Base-by-base conservation (phyloP, 1,140 invertebrate genomes). In the Gonioctena quinquepunctata region DNA sequence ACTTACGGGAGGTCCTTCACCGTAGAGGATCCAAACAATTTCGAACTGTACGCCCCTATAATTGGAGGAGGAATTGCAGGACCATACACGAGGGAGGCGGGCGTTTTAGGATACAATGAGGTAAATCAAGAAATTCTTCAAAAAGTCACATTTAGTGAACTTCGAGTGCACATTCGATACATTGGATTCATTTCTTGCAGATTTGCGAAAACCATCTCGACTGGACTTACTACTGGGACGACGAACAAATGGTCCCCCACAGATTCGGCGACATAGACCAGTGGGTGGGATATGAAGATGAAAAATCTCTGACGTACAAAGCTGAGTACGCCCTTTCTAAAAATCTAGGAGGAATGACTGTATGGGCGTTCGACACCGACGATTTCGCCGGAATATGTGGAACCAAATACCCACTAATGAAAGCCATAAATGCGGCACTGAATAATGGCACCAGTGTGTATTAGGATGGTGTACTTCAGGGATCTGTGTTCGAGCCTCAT, bases 21-120 rank as follows among this genome's bases (percentile, higher is more conserved):
- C 2, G 79, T 91, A 3, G 81, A 80, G 0, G 79, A 85, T 61
- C 68, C 84, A 1, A 81, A 80, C 2, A 76, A 85, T 18, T 84
- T 85, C 16, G 81, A 83, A 1, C 82, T 89, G 0, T 87, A 87
- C 22, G 87, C 87, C 2, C 73, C 84, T 6, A 81, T 86, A 7
- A 83, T 76, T 18, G 84, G 84, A 1, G 85, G 86, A 76, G 88
- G 88, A 25, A 78, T 84, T 81, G 84, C 87, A 2, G 94, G 94
- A 4, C 88, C 88, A 1, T 94, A 91, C 72, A 94, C 93, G 0
- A 77, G 80, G 2, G 87, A 92, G 66, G 76, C 81, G 5, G 94
- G 94, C 8, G 86, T 88, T 26, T 84, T 93, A 57, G 90, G 92
- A 19, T 96, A 92, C 78, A 92, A 94, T 78, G 94, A 96, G 77